Evolutionary conservation across 2,797 vertebrate genomes (phyloP).

Genomic region (Lepilemur septentrionalis): DNA sequence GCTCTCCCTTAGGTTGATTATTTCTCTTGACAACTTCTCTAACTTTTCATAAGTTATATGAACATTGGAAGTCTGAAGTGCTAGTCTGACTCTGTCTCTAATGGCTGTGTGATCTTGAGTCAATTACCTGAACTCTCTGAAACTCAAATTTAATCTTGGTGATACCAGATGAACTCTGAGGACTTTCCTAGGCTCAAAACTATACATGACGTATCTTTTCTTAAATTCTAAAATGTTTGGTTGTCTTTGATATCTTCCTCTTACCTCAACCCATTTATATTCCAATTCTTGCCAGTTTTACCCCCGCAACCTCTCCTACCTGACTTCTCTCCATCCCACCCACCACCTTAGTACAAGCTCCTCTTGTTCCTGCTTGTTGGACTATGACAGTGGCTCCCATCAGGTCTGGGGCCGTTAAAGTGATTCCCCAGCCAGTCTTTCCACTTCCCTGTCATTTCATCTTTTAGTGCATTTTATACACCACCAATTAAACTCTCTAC

Average conservation of each 20-base stretch:
- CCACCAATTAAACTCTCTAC: neutral
- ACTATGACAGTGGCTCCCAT: rapidly evolving
- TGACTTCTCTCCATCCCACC: neutral
- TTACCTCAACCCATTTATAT: neutral
- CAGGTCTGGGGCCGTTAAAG: no score
- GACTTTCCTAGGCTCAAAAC: neutral
- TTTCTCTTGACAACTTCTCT: neutral
- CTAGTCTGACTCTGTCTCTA: neutral
- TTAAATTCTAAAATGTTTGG: neutral
- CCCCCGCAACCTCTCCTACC: neutral
- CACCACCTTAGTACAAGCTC: neutral
- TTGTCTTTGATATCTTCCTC: neutral
- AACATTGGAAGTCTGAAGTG: neutral
- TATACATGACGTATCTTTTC: neutral
- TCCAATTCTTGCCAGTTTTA: neutral
- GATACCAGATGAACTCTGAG: neutral
- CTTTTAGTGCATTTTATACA: neutral
- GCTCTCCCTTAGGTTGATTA: neutral
- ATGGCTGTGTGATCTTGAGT: neutral
- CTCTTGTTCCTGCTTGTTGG: neutral
- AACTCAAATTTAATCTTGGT: neutral
- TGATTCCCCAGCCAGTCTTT: neutral
- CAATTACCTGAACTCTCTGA: neutral
- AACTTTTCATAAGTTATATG: neutral
- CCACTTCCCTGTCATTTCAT: neutral